Conservation (phyloP, 2,797 vertebrate species). For the Antennarius maculatus region DNA sequence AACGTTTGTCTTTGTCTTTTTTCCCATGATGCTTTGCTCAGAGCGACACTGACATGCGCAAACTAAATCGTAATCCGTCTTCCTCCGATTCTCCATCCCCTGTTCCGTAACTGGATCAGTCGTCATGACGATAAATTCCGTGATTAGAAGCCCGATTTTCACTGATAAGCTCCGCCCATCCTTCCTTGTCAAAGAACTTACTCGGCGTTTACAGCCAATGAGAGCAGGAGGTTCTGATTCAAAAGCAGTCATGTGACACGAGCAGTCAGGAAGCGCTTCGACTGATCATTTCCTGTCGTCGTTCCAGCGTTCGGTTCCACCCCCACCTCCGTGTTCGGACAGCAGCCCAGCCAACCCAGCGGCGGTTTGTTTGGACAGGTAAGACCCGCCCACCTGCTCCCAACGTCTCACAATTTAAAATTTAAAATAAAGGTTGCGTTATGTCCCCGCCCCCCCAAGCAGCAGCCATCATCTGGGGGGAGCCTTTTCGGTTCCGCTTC, state of each 20-base stretch:
- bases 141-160: no score
- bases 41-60: no score
- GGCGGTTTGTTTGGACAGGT: slow-evolving; percentile 92
- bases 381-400: slow-evolving; percentile 36
- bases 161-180: no score
- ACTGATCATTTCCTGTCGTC: slow-evolving; percentile 6
- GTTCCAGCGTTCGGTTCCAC: slow-evolving; percentile 86
- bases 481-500: slow-evolving; percentile 86
- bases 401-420: not conserved
- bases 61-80: no score
- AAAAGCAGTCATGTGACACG: not conserved
- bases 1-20: no score
- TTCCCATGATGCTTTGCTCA: no score
- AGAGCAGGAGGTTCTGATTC: not conserved
- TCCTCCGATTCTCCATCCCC: no score
- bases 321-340: slow-evolving; percentile 87
- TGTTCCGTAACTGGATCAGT: no score
- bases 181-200: no score
- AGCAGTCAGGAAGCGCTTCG: not conserved
- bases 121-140: no score
- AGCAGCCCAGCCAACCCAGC: slow-evolving; percentile 74
- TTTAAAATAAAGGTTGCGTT: not conserved
- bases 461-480: slow-evolving; percentile 79
- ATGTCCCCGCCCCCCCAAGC: slow-evolving; percentile 57
- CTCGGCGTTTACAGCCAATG: no score